These are phyloP conservation scores for Bolinopsis microptera DNA, from an alignment of 37 sponge, comb jelly and placozoan species.

Conservation along the genomic window DNA sequence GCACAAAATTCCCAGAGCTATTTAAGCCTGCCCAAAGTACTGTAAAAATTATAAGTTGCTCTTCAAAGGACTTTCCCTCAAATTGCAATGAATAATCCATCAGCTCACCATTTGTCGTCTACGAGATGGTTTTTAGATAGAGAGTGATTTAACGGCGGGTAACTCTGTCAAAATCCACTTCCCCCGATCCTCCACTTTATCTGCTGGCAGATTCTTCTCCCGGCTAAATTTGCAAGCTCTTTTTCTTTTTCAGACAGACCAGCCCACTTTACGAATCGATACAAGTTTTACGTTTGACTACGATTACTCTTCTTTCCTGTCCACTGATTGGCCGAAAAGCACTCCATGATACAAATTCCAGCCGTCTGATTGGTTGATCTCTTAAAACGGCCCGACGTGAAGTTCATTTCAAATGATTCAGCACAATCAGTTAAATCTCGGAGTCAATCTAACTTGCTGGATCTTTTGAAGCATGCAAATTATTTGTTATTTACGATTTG, in stretches of 20 bases:
- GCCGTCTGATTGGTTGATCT: background rate
- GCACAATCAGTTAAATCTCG: background rate
- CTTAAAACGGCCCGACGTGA: background rate
- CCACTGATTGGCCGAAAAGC: background rate
- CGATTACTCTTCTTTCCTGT: background rate
- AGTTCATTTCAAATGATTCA: background rate
- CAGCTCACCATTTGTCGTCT: constrained; percentile 55
- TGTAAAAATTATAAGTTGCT: constrained; percentile 44
- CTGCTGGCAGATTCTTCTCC: background rate
- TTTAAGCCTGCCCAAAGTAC: constrained; percentile 6
- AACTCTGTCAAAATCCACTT: background rate
- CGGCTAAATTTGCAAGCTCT: background rate
- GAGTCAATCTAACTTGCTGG: background rate
- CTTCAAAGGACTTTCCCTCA: constrained; percentile 44
- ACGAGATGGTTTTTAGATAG: constrained; percentile 25
- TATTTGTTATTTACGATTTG: background rate
- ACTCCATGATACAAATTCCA: background rate
- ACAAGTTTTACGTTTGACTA: background rate
- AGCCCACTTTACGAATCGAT: background rate
- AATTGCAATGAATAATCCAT: constrained; percentile 21
- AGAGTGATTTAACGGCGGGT: background rate
- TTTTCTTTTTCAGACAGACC: background rate
- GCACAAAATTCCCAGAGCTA: constrained; percentile 26
- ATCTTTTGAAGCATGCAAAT: background rate
- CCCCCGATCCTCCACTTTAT: background rate